Evolutionary conservation across 2,797 vertebrate species (phyloP).

Genomic region (Alectoris magna): DNA sequence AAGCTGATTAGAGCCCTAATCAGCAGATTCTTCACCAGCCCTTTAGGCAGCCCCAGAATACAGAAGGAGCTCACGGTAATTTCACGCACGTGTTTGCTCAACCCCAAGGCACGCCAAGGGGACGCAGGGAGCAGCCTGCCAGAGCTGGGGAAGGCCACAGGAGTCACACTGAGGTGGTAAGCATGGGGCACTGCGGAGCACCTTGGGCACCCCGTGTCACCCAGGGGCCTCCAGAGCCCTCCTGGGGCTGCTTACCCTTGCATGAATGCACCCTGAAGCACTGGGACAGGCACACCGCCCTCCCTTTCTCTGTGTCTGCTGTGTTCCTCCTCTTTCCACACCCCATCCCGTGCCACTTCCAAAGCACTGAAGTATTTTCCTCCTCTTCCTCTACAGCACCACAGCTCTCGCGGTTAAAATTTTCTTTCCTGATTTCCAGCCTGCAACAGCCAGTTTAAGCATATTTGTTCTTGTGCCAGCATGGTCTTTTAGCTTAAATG

Average conservation of each 20-base stretch:
- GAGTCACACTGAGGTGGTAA: background rate
- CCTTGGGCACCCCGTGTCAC: background rate
- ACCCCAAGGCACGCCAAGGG: background rate
- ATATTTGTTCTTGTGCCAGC: slow-evolving; percentile 49
- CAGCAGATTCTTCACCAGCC: slow-evolving; percentile 50
- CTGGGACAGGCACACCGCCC: background rate
- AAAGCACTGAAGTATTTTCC: background rate
- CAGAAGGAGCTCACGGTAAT: slow-evolving; percentile 12
- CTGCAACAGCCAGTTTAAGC: slow-evolving; percentile 37
- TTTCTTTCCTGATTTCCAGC: slow-evolving; percentile 42
- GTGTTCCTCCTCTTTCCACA: background rate
- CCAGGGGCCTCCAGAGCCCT: background rate
- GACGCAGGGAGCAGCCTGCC: background rate
- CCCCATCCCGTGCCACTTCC: background rate
- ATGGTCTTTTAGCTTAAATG: slow-evolving; percentile 52
- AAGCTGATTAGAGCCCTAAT: slow-evolving; percentile 70
- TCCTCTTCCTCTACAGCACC: background rate
- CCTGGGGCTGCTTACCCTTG: background rate
- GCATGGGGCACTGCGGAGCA: background rate
- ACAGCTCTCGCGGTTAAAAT: slow-evolving; percentile 7
- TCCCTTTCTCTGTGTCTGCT: too few relatives aligned
- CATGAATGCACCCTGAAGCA: background rate
- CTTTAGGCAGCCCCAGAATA: slow-evolving; percentile 29
- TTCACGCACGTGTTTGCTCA: background rate
- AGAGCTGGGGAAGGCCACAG: background rate